phyloP scores from a whole-genome alignment of 2,113 vertebrate genomes.

The Gallinago jamesoni region DNA sequence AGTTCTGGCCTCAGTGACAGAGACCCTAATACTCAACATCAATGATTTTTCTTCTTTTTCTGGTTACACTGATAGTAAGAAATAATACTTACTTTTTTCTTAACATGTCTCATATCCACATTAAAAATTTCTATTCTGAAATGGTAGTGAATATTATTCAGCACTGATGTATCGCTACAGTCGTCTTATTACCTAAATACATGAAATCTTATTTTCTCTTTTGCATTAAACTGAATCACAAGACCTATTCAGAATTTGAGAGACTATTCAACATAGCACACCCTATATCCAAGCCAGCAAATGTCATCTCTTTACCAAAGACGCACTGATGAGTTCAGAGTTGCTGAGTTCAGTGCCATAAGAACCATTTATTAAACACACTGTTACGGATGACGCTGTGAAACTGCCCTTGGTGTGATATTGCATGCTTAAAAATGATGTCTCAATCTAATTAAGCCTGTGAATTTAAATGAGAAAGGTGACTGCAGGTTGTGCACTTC shows the following conservation, averaged over 20 bases:
- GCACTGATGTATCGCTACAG: not conserved
- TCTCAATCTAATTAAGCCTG: not conserved
- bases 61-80: not conserved
- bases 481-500: not conserved
- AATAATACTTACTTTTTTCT: not conserved
- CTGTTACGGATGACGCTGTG: not conserved
- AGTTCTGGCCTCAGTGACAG: not conserved
- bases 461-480: conserved; percentile 36
- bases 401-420: not conserved
- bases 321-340: not conserved
- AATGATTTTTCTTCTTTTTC: not conserved
- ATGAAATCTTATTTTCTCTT: not conserved
- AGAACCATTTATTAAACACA: conserved; percentile 2
- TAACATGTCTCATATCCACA: fast-evolving
- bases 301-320: not conserved
- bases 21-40: not conserved
- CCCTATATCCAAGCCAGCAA: not conserved
- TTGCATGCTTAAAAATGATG: not conserved
- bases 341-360: not conserved
- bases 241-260: not conserved
- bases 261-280: not conserved
- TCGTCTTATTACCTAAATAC: not conserved
- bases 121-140: not conserved
- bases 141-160: not conserved
- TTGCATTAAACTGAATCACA: not conserved